These are phyloP conservation scores for Sminthurides bifidus DNA, from an alignment of 1,140 invertebrate species.

Conservation along the genomic window DNA sequence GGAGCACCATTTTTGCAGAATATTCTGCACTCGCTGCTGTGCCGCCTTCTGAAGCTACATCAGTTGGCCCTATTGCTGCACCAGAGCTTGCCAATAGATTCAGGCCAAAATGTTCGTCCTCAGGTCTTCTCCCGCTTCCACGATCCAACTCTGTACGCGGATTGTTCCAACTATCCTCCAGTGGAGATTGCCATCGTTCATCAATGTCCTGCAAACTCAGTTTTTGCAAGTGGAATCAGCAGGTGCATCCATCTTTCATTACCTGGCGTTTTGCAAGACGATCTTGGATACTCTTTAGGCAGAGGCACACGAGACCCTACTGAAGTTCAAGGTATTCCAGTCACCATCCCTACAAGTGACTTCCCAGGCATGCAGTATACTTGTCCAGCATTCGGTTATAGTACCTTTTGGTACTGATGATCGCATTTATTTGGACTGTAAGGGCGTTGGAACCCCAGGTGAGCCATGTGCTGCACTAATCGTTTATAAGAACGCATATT, in stretches of 20 bases:
- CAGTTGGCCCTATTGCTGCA: too few relatives aligned
- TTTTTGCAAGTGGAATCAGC: slow-evolving; percentile 7
- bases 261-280: slow-evolving; percentile 6
- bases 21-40: too few relatives aligned
- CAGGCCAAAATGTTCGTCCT: background rate
- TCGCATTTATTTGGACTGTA: slow-evolving; percentile 11
- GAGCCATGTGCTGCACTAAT: background rate
- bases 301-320: background rate
- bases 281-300: slow-evolving; percentile 15
- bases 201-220: slow-evolving; percentile 5
- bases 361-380: slow-evolving; percentile 4
- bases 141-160: background rate
- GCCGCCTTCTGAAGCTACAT: too few relatives aligned
- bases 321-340: background rate
- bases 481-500: background rate
- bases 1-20: too few relatives aligned
- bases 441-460: background rate
- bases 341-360: background rate
- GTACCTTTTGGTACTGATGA: slow-evolving; percentile 17
- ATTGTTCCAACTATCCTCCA: background rate
- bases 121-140: background rate
- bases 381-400: background rate
- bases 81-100: background rate
- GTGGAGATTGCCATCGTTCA: background rate
- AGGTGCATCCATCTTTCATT: slow-evolving; percentile 15